phyloP scores from a whole-genome alignment of 2,113 vertebrate genomes.

The Phasianus colchicus region DNA sequence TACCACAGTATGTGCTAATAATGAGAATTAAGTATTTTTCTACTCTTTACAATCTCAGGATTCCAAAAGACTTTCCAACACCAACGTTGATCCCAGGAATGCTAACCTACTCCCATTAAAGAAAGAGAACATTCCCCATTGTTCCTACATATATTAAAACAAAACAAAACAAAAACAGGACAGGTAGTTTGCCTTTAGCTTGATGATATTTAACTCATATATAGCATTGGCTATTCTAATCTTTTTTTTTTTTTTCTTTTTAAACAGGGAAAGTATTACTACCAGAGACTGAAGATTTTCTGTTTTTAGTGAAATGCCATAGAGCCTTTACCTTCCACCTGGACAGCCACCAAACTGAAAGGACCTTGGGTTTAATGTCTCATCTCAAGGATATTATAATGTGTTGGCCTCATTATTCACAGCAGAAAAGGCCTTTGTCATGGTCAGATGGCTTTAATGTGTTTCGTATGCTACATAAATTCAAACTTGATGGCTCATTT shows the following conservation, averaged over 20 bases:
- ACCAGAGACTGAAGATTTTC: conserved; percentile 38
- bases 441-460: conserved; percentile 86
- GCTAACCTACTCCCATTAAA: background rate
- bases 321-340: conserved; percentile 71
- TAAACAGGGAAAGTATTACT: background rate
- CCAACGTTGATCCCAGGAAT: background rate
- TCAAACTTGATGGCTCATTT: conserved; percentile 85
- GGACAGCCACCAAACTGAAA: conserved; percentile 76
- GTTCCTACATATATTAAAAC: background rate
- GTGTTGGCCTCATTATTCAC: conserved; percentile 81
- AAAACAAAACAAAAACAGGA: background rate
- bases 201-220: background rate
- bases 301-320: conserved; percentile 37
- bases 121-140: background rate
- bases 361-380: conserved; percentile 80
- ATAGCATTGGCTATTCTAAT: background rate
- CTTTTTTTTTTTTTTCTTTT: background rate
- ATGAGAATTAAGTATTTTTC: background rate
- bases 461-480: conserved; percentile 86
- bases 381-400: conserved; percentile 79
- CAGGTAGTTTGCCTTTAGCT: background rate
- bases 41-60: background rate
- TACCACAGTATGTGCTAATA: background rate
- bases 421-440: conserved; percentile 84
- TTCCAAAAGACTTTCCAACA: background rate